Evolutionary conservation across 2,888 invertebrate genomes (phyloP).

Genomic region (Sicus ferrugineus): DNA sequence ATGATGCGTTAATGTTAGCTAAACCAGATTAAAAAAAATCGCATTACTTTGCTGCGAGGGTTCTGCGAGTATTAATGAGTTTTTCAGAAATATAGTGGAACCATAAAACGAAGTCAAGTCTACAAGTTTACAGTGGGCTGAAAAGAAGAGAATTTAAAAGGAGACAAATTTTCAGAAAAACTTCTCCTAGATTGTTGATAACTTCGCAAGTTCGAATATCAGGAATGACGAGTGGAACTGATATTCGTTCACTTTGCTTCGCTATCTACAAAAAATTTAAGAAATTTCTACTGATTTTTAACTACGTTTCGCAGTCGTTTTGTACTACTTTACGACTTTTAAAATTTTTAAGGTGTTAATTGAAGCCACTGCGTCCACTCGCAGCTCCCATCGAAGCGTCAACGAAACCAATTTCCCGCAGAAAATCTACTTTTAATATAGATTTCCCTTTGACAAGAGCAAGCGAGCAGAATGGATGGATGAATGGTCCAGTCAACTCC

Average conservation of each 20-base stretch:
- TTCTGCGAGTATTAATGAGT: slow-evolving; percentile 23
- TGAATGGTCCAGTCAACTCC: neutral
- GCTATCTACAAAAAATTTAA: neutral
- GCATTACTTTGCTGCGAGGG: neutral
- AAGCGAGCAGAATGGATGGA: slow-evolving; percentile 5
- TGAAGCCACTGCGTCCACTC: neutral
- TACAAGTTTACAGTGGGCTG: neutral
- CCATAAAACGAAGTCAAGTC: neutral
- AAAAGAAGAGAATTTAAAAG: too few species aligned
- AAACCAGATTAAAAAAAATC: slow-evolving; percentile 26
- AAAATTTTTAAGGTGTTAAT: neutral
- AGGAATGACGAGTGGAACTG: too few species aligned
- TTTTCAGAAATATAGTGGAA: slow-evolving; percentile 20
- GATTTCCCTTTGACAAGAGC: slow-evolving; percentile 24
- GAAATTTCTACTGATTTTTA: too few species aligned
- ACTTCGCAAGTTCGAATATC: neutral
- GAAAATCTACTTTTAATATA: slow-evolving; percentile 25
- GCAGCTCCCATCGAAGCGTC: slow-evolving; percentile 3
- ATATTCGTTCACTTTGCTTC: too few species aligned
- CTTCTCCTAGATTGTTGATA: neutral
- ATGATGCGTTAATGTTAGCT: slow-evolving; percentile 1
- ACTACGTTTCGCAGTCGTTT: too few species aligned
- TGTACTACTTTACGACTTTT: too few species aligned
- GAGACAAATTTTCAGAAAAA: neutral
- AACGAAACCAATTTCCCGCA: slow-evolving; percentile 19